These are phyloP conservation scores for Alligator mississippiensis DNA, from an alignment of 2,113 vertebrate species.

Conservation along the genomic window DNA sequence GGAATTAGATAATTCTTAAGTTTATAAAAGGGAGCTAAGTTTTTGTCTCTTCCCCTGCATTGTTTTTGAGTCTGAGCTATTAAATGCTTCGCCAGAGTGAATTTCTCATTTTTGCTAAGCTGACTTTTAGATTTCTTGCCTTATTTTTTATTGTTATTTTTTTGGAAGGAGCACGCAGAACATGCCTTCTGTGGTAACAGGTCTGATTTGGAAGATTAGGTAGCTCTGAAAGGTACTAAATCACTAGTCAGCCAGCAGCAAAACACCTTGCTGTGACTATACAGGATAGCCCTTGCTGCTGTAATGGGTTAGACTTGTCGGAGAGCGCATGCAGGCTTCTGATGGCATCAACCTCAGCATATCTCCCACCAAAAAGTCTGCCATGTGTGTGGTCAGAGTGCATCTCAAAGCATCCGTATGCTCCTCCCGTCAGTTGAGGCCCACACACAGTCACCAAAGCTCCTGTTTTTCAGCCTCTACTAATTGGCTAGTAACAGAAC, in stretches of 20 bases:
- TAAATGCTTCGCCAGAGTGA: neutral
- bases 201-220: neutral
- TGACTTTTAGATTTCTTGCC: neutral
- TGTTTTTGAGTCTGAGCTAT: neutral
- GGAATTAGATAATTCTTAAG: neutral
- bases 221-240: neutral
- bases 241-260: neutral
- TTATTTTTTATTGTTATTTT: neutral
- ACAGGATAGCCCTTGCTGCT: rapidly evolving
- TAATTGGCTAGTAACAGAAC: neutral
- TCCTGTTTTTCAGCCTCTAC: neutral
- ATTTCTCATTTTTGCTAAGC: neutral
- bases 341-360: neutral
- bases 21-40: rapidly evolving
- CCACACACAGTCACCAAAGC: rapidly evolving
- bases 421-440: neutral
- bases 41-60: neutral
- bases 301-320: neutral
- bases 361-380: neutral
- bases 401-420: rapidly evolving
- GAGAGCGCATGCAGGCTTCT: neutral
- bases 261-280: neutral
- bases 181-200: neutral
- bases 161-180: neutral
- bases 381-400: neutral